Evolutionary conservation across 2,113 vertebrate genomes (phyloP), one percentile per base, ranked within the genome.

Genomic region (Chascanopsetta lugubris): DNA sequence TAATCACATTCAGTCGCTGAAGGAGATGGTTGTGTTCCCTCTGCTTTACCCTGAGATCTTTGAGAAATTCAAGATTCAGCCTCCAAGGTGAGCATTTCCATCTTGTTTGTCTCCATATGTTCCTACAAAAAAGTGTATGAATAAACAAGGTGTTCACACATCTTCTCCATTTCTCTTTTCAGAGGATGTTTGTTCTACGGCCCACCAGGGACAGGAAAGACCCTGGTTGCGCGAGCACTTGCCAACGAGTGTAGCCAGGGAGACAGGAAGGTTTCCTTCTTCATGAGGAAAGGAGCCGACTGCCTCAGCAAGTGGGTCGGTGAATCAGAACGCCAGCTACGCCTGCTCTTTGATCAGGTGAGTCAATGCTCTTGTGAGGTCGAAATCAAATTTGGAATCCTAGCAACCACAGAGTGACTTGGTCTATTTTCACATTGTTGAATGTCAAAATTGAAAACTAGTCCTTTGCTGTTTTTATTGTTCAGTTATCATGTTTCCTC

Each of bases 231-330:
- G 2, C 94, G 97, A 90, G 97, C 97, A 24, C 93, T 99, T 79
- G 97, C 97, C 84, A 99, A 98, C 18, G 97, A 99, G 91, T 99
- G 97, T 89, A 96, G 96, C 89, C 95, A 97, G 83, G 97, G 97
- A 69, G 96, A 99, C 80, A 94, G 92, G 85, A 99, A 98, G 60
- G 96, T 99, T 82, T 96, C 97, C 56, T 99, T 99, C 89, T 99
- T 99, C 84, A 99, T 99, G 97, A 93, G 97, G 84, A 99, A 99
- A 93, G 97, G 97, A 89, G 97, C 97, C 2, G 97, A 99, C 90
- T 99, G 97, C 90, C 94, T 99, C 85, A 99, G 97, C 93, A 99
- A 99, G 83, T 99, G 97, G 97, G 97, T 99, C 46, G 97, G 97
- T 29, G 97, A 99, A 90, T 99, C 97, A 13, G 97, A 99, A 91